phyloP scores from a whole-genome alignment of 2,113 vertebrate species.

The Holacanthus passer region DNA sequence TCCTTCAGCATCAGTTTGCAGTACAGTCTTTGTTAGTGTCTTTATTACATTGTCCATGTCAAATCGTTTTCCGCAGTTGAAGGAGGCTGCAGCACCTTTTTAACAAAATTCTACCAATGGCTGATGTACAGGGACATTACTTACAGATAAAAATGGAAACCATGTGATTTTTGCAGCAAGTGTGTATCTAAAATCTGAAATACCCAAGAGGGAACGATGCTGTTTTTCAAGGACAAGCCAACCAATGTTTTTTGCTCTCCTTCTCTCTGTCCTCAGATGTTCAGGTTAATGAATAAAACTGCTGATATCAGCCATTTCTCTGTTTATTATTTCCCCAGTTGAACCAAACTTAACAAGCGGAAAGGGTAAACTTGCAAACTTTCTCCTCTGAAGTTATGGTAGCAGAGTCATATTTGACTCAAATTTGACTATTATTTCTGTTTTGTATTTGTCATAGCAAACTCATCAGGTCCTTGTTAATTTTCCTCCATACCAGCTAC shows the following conservation, averaged over 20 bases:
- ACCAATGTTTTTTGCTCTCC: constrained; percentile 22
- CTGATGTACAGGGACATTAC: constrained; percentile 12
- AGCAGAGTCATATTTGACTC: neutral
- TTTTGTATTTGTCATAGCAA: constrained; percentile 9
- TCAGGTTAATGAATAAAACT: constrained; percentile 53
- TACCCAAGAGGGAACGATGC: constrained; percentile 26
- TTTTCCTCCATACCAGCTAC: constrained; percentile 24
- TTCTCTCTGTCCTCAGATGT: constrained; percentile 41
- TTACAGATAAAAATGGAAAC: constrained; percentile 51
- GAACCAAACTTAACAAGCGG: neutral
- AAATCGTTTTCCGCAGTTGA: neutral
- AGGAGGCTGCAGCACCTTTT: neutral
- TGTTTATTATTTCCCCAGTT: constrained; percentile 29
- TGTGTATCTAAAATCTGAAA: constrained; percentile 29
- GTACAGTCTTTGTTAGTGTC: neutral
- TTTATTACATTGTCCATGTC: constrained; percentile 9
- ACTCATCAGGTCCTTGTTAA: constrained; percentile 21
- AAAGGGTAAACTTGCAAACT: neutral
- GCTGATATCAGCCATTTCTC: constrained; percentile 49
- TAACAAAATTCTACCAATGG: neutral
- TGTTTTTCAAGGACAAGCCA: constrained; percentile 59
- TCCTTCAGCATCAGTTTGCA: neutral
- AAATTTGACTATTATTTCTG: neutral
- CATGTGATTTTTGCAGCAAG: constrained; percentile 33
- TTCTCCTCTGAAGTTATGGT: constrained; percentile 3